Conservation (phyloP, 2,113 vertebrate genomes). For the Poecile atricapillus region DNA sequence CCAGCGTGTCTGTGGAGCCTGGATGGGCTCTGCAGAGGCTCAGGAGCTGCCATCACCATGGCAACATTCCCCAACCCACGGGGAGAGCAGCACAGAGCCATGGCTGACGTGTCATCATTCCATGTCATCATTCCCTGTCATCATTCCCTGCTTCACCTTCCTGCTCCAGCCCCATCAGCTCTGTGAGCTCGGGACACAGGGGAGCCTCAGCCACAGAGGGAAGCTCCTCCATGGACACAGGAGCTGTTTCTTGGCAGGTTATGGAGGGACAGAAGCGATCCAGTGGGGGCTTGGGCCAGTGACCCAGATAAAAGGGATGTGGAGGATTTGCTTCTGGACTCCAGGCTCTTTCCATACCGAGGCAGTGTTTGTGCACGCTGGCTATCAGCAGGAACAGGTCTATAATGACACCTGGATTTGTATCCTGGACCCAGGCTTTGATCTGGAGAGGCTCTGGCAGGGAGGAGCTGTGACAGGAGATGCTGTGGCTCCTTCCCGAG, state of each 20-base stretch:
- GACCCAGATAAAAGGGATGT: background rate
- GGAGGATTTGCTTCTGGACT: background rate
- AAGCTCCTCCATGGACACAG: background rate
- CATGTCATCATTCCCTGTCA: background rate
- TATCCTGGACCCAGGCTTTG: background rate
- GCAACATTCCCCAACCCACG: background rate
- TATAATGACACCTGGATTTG: background rate
- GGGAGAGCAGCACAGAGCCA: background rate
- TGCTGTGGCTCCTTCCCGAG: background rate
- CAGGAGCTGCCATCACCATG: constrained; percentile 48
- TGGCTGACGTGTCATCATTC: background rate
- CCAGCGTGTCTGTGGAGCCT: background rate
- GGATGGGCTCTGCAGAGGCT: background rate
- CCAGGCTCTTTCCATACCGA: background rate
- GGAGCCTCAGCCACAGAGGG: background rate
- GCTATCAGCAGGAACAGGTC: background rate
- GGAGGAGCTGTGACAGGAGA: background rate
- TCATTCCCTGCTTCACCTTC: background rate
- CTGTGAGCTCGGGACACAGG: background rate
- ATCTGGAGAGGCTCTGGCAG: background rate
- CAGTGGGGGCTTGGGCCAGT: background rate
- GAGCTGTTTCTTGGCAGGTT: background rate
- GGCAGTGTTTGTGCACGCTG: background rate
- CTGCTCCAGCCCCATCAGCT: background rate
- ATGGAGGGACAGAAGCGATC: background rate